Conservation (phyloP, 2,888 invertebrate genomes). For the Eutolmus rufibarbis region DNA sequence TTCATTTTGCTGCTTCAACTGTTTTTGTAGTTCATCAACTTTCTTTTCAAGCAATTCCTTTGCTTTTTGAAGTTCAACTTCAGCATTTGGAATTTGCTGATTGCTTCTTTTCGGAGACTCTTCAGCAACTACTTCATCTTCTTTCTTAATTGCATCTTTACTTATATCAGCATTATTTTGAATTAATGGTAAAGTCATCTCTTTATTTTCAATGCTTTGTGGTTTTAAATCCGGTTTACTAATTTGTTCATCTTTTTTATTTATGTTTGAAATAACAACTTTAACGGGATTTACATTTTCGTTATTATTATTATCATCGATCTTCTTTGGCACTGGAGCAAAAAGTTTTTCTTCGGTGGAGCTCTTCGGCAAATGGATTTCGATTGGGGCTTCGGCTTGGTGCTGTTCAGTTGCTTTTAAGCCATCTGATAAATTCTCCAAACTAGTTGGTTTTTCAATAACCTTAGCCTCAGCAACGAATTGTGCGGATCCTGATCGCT, state of each 20-base stretch:
- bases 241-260: neutral
- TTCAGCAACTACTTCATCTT: slow-evolving; percentile 60
- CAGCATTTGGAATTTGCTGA: slow-evolving; percentile 50
- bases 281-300: neutral
- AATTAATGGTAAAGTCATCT: slow-evolving; percentile 6
- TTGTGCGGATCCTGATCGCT: slow-evolving; percentile 57
- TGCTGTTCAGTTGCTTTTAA: neutral
- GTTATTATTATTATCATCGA: neutral
- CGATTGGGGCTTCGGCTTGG: neutral
- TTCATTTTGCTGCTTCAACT: slow-evolving; percentile 60
- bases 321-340: neutral
- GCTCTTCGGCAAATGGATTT: slow-evolving; percentile 26
- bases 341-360: neutral
- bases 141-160: slow-evolving; percentile 64
- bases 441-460: slow-evolving; percentile 52
- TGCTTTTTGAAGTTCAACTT: slow-evolving; percentile 56
- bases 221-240: slow-evolving; percentile 29
- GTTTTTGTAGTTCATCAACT: slow-evolving; percentile 63
- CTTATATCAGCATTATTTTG: slow-evolving; percentile 54
- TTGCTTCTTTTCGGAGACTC: slow-evolving; percentile 52
- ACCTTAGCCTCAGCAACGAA: slow-evolving; percentile 64
- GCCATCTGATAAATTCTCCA: neutral
- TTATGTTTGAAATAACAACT: neutral
- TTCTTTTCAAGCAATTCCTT: slow-evolving; percentile 58
- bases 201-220: slow-evolving; percentile 23